phyloP scores from a whole-genome alignment of 2,888 invertebrate species.

The Chrysotoxum bicinctum region DNA sequence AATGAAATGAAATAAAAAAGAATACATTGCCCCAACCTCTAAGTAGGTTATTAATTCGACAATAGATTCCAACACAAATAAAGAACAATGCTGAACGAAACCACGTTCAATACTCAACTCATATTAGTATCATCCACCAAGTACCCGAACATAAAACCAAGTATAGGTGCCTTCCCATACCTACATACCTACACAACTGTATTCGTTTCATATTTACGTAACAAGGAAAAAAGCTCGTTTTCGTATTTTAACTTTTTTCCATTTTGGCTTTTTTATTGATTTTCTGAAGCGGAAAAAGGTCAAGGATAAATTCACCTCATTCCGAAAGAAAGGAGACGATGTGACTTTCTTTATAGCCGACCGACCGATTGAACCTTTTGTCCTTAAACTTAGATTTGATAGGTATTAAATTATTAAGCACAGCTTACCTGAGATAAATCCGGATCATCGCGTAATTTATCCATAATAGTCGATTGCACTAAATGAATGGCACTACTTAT shows the following conservation, averaged over 20 bases:
- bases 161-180: background rate
- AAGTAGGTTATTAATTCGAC: slow-evolving; percentile 29
- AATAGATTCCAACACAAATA: slow-evolving; percentile 4
- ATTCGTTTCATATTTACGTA: slow-evolving; percentile 61
- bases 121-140: background rate
- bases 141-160: slow-evolving; percentile 16
- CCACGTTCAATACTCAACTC: background rate
- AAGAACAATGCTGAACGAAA: slow-evolving; percentile 2
- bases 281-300: slow-evolving; percentile 66
- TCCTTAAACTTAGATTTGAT: background rate
- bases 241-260: slow-evolving; percentile 60
- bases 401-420: background rate
- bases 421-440: slow-evolving; percentile 86
- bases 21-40: background rate
- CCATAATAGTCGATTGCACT: slow-evolving; percentile 83
- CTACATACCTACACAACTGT: background rate
- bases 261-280: slow-evolving; percentile 71
- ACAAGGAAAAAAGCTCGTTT: slow-evolving; percentile 65
- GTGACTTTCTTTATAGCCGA: slow-evolving; percentile 28
- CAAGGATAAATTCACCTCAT: slow-evolving; percentile 67
- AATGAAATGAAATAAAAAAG: background rate
- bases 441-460: slow-evolving; percentile 85
- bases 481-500: slow-evolving; percentile 61
- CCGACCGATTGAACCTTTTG: slow-evolving; percentile 4
- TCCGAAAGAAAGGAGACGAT: slow-evolving; percentile 24